Base-by-base conservation (phyloP, 2,888 invertebrate genomes). In the Eristalis arbustorum region DNA sequence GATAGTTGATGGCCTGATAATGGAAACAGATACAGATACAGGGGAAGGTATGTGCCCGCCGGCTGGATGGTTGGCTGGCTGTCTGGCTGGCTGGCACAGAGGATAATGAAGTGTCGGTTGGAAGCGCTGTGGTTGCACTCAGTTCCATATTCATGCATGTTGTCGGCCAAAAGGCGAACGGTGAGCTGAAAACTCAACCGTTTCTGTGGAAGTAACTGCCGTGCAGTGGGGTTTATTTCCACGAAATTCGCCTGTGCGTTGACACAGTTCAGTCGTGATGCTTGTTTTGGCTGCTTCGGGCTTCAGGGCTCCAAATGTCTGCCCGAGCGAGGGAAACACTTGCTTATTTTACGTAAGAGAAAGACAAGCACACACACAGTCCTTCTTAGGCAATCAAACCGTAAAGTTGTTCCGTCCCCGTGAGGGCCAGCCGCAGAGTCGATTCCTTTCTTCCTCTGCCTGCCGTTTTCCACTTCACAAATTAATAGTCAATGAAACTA, bases 1-100 rank as follows among this genome's bases (percentile, higher is more conserved):
- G 81, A 85, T 76, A 81, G 84, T 73, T 77, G 84, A 81, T 85
- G 68, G 81, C 59, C 23, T 64, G 76, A 77, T 85, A 73, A 40
- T 49, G 10, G 49, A 49, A 49, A 49, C 6, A n/a, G 63, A 22
- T 25, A 37, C 14, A 71, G 31, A 57, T 61, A 68, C 64, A 59
- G 42, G 62, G 3, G 37, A 4, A 10, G 31, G 6, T 10, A 31
- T 1, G 10, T 4, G 31, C 6, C 6, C 6, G 31, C 31, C 6
- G 31, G 31, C 6, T 31, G 8, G 8, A 4, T 31, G 8, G 1
- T 0, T 8, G 8, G 10, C 31, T 31, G 0, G 31, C 31, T 2
- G 31, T 2, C 6, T 31, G 8, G 31, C 31, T 31, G 31, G 34
- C 18, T 59, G 56, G 64, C 61, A 69, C n/a, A 57, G 61, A 67